Evolutionary conservation across 2,113 vertebrate species (phyloP), one percentile per base, ranked within the genome.

Genomic region (Dasyornis broadbenti): DNA sequence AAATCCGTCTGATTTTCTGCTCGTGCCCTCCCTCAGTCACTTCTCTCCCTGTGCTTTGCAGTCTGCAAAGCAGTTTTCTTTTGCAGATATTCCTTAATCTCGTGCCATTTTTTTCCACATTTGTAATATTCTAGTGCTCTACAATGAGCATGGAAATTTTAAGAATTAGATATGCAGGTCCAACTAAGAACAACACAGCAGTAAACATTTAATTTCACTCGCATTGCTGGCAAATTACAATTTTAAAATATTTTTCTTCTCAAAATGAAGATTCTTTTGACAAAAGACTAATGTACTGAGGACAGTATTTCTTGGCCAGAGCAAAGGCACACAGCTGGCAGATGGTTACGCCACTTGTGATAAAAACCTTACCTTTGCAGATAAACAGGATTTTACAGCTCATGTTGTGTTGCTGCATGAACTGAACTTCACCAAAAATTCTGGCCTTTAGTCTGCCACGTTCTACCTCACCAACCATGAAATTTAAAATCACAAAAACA

Each of bases 281-380:
- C 24, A 30, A 45, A 78, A 82, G 23, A 23, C 21, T 83, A 23
- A 11, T 1, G 1, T 11, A 26, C 9, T n/a, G 50, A 18, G 26
- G 26, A 35, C 7, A 15, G 10, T 2, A 31, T 35, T 69, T 37
- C 37, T 28, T 44, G 22, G 21, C 56, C 56, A 68, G 35, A 81
- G 44, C 5, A 45, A 53, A 84, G 56, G 22, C 1, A 0, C 4
- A 1, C 0, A 2, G 7, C 27, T 3, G 13, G 28, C 24, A 85
- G 42, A 28, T 3, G 0, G 30, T 30, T 16, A 23, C 14, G 11
- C 9, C 49, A 15, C 21, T 27, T n/a, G 21, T 40, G 64, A 15
- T 27, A 49, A 28, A 61, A 64, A 2, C 5, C 22, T 33, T 50
- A 8, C 28, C 13, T 53, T 49, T 68, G 30, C 27, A 71, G 35